Evolutionary conservation across 1,140 invertebrate genomes (phyloP), one percentile per base, ranked within the genome.

Genomic region (Hypothenemus hampei): DNA sequence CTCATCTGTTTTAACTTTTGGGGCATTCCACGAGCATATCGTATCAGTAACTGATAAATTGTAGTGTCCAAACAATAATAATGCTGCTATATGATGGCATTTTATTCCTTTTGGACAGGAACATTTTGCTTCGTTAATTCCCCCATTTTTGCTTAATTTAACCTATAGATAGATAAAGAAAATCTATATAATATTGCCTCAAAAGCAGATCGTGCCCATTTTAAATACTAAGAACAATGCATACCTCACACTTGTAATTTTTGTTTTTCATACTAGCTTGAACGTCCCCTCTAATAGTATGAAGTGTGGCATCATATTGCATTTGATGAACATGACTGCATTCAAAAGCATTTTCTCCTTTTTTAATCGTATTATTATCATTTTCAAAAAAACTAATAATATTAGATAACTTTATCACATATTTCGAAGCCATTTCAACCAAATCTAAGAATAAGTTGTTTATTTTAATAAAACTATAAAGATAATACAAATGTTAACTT

Each of bases 311-410:
- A 45, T 48, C 52, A 31, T 18, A 51, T 29, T 24, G 10, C 39
- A 57, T 57, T 20, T 52, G 35, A 21, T 51, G 31, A 6, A 57
- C 35, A 36, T 57, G 55, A 15, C 26, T 39, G 4, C 29, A 51
- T 44, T 57, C 47, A 10, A 57, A 16, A 15, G 39, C 47, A 52
- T 57, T 57, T 51, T 57, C 55, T 31, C 55, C 48, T 23, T 39
- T 57, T 57, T 51, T 41, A 22, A 54, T 54, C 3, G 39, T 40
- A 46, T 46, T 54, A 29, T 46, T 29, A 7, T 54, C 49, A 29
- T 43, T 20, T 0, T 22, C 37, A 31, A 52, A 52, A 33, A 39
- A 50, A 4, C 11, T n/a, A 22, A 19, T 33, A 33, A 43, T 44
- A 33, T 10, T 18, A 13, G 50, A 53, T 8, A 44, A 10, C 13